phyloP scores from a whole-genome alignment of 2,113 vertebrate species.

The Phasianus colchicus region DNA sequence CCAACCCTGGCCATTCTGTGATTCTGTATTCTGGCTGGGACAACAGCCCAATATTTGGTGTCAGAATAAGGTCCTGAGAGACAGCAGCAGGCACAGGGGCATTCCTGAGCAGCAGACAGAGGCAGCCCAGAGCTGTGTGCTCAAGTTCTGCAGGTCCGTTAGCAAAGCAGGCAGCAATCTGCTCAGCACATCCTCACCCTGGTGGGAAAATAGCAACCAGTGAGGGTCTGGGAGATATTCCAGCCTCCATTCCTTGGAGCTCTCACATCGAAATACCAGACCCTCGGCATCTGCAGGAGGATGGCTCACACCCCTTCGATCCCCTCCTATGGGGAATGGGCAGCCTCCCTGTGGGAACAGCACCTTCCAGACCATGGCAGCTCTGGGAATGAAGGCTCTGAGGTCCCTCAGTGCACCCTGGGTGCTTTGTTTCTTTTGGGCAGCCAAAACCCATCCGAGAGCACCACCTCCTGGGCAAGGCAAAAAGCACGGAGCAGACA shows the following conservation, averaged over 20 bases:
- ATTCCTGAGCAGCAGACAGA: background rate
- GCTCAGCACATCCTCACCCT: background rate
- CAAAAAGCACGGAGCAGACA: background rate
- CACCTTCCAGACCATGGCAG: background rate
- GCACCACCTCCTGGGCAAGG: slow-evolving; percentile 54
- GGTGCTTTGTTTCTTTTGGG: fast-evolving
- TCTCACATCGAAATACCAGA: background rate
- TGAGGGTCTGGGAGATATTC: fast-evolving
- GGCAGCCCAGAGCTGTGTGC: fast-evolving
- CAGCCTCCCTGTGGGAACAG: background rate
- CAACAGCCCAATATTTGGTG: background rate
- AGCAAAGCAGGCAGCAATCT: fast-evolving
- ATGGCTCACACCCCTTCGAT: background rate
- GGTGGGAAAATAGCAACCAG: fast-evolving
- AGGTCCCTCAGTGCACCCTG: fast-evolving
- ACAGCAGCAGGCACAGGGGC: fast-evolving
- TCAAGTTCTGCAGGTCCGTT: background rate
- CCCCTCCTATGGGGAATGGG: background rate
- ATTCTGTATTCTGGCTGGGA: background rate
- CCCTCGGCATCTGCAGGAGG: background rate
- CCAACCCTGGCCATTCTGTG: no score
- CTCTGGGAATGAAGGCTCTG: background rate
- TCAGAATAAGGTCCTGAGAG: background rate
- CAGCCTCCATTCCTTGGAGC: background rate
- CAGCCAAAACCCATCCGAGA: background rate